Conservation (phyloP, 2,888 invertebrate genomes). For the Nymphalis c-album region DNA sequence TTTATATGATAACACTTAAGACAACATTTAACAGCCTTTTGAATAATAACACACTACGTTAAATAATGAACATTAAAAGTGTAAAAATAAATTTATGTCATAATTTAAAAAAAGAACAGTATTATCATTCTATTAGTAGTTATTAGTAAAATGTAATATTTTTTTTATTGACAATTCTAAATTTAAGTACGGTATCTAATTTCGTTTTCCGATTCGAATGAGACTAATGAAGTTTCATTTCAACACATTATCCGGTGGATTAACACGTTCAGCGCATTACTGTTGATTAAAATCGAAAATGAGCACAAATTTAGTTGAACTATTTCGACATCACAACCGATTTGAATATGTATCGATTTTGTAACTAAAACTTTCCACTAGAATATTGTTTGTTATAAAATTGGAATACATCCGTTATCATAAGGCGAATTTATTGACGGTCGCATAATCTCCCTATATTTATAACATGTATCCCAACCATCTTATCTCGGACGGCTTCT, state of each 20-base stretch:
- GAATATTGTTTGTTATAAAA: constrained; percentile 27
- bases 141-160: not conserved
- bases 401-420: constrained; percentile 38
- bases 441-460: constrained; percentile 59
- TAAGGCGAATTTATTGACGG: constrained; percentile 52
- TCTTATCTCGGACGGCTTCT: constrained; percentile 58
- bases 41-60: not conserved
- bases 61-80: too few species aligned
- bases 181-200: constrained; percentile 46
- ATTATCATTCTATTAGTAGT: not conserved
- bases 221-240: constrained; percentile 51
- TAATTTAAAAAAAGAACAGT: too few species aligned
- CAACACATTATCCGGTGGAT: constrained; percentile 49
- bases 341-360: constrained; percentile 16
- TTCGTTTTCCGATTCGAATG: constrained; percentile 49
- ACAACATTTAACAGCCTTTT: not conserved
- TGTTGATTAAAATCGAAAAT: constrained; percentile 45
- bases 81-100: not conserved
- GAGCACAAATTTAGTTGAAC: constrained; percentile 36
- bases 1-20: constrained; percentile 11
- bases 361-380: constrained; percentile 5
- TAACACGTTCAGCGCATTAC: constrained; percentile 34
- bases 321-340: constrained; percentile 26
- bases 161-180: constrained; percentile 39
- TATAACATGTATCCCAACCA: constrained; percentile 53